These are phyloP conservation scores for Eretmodus cyanostictus DNA, from an alignment of 2,113 vertebrate genomes.

Conservation along the genomic window DNA sequence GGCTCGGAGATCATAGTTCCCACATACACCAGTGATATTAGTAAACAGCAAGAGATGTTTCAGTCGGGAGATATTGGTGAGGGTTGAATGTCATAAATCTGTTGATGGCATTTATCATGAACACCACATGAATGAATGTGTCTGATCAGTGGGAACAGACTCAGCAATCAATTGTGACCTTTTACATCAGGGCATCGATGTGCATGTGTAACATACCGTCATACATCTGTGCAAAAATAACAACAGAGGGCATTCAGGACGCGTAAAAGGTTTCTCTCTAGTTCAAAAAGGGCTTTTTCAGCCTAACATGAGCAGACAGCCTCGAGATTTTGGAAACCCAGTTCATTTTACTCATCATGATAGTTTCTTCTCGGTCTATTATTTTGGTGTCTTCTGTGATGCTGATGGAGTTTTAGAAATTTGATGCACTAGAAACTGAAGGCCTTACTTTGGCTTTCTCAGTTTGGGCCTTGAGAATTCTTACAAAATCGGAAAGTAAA, in stretches of 20 bases:
- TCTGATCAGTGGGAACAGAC: background rate
- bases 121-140: background rate
- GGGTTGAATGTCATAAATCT: background rate
- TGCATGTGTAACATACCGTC: background rate
- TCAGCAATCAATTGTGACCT: background rate
- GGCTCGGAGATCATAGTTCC: background rate
- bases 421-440: background rate
- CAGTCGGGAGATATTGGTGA: background rate
- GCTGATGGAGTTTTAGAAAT: background rate
- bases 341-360: background rate
- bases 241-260: background rate
- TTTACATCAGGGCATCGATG: background rate
- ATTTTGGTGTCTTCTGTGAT: background rate
- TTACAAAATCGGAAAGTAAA: background rate
- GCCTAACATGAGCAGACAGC: background rate
- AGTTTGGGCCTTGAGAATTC: background rate
- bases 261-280: background rate
- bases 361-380: background rate
- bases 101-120: background rate
- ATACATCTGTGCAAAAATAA: background rate
- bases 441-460: background rate
- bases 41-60: background rate
- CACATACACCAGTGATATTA: background rate
- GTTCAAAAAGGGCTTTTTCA: background rate
- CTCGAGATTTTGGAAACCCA: background rate